Conservation (phyloP, 2,888 invertebrate genomes). For the Ischnura elegans region DNA sequence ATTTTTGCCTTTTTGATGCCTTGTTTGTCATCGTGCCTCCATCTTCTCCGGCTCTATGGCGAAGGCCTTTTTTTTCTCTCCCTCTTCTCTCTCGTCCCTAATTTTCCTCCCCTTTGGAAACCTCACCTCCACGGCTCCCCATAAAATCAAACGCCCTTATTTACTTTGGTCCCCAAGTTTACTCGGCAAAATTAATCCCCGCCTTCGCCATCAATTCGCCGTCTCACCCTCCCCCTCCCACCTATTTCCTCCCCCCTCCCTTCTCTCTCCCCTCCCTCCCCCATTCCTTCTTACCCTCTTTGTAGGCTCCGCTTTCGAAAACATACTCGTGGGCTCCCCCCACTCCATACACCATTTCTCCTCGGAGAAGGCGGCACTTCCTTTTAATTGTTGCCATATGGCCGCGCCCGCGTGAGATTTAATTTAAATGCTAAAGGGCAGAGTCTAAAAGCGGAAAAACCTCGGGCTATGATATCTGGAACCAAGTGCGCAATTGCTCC, state of each 20-base stretch:
- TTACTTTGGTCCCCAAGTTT: constrained; percentile 52
- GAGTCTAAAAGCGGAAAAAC: constrained; percentile 18
- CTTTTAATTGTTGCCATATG: constrained; percentile 57
- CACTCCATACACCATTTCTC: background rate
- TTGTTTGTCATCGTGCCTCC: constrained; percentile 42
- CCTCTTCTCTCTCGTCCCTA: background rate
- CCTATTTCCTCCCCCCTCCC: background rate
- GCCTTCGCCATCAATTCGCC: constrained; percentile 60
- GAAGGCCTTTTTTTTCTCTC: background rate
- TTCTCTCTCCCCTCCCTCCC: background rate
- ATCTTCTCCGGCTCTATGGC: background rate
- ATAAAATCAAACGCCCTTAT: constrained; percentile 34
- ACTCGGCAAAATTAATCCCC: constrained; percentile 60
- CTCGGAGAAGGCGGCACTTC: background rate
- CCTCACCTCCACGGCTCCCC: background rate
- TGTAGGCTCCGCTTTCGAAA: background rate
- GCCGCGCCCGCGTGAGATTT: constrained; percentile 7
- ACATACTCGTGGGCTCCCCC: background rate
- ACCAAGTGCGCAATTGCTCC: constrained; percentile 52
- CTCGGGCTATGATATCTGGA: constrained; percentile 2
- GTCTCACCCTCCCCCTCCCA: background rate
- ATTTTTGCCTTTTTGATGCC: constrained; percentile 56
- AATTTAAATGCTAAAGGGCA: constrained; percentile 44
- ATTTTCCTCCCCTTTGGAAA: constrained; percentile 24
- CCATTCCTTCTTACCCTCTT: background rate